phyloP scores from a whole-genome alignment of 2,113 vertebrate species.

The Charina bottae region DNA sequence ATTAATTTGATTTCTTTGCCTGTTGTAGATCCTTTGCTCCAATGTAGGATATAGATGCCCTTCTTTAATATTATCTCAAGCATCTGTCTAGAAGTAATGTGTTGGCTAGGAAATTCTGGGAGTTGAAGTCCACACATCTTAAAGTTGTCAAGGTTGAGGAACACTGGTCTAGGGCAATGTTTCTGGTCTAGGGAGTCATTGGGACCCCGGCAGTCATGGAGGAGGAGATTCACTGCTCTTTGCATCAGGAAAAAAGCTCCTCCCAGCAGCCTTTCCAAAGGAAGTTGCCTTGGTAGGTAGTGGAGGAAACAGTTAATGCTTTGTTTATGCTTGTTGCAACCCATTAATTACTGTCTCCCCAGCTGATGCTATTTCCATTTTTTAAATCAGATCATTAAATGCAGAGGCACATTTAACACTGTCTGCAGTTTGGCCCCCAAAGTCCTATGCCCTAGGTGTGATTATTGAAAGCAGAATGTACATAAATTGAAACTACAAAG shows the following conservation, averaged over 20 bases:
- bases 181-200: background rate
- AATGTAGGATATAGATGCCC: too few relatives aligned
- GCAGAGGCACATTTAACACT: background rate
- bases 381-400: background rate
- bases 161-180: background rate
- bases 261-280: background rate
- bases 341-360: background rate
- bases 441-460: too few relatives aligned
- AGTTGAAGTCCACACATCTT: too few relatives aligned
- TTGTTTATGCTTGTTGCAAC: background rate
- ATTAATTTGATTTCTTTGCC: background rate
- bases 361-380: background rate
- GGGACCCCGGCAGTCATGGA: background rate
- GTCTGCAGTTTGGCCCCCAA: background rate
- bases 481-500: background rate
- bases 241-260: background rate
- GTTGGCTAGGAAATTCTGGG: too few relatives aligned
- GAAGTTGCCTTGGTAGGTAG: background rate
- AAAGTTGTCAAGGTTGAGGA: too few relatives aligned
- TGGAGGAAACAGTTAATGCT: background rate
- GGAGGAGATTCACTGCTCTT: background rate
- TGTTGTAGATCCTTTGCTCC: too few relatives aligned
- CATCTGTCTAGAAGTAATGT: too few relatives aligned
- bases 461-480: background rate
- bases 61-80: too few relatives aligned